These are phyloP conservation scores for Hipparchia sbordonii DNA, from an alignment of 2,888 invertebrate species.

Conservation along the genomic window DNA sequence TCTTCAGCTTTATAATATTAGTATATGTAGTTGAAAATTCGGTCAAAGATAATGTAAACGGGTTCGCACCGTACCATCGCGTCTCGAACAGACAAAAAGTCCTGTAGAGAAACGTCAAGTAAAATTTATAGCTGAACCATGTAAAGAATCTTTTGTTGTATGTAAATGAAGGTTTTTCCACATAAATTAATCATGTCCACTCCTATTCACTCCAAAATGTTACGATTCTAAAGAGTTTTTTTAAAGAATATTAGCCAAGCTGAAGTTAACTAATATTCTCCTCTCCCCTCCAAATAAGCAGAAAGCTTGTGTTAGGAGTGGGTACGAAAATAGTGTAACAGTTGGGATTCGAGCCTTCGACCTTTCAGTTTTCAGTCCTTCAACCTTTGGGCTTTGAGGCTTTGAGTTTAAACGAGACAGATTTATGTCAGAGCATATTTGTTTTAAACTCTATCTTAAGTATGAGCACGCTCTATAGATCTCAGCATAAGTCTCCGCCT, in stretches of 20 bases:
- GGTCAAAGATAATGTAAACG: constrained; percentile 35
- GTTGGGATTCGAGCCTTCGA: too few species aligned
- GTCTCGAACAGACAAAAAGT: constrained; percentile 68
- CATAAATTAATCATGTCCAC: constrained; percentile 27
- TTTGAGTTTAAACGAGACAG: too few species aligned
- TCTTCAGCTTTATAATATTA: too few species aligned
- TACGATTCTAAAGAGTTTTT: not conserved
- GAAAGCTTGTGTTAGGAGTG: too few species aligned
- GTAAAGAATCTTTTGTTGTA: constrained; percentile 42
- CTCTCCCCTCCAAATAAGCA: too few species aligned
- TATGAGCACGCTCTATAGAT: not conserved
- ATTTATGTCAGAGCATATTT: too few species aligned
- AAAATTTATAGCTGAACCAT: constrained; percentile 57
- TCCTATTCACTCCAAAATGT: constrained; percentile 12
- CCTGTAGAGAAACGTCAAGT: constrained; percentile 52
- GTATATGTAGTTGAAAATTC: constrained; percentile 9
- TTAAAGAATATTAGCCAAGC: too few species aligned
- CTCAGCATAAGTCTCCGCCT: constrained; percentile 36
- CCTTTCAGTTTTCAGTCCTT: too few species aligned
- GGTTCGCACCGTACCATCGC: constrained; percentile 56
- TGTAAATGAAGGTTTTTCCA: constrained; percentile 25
- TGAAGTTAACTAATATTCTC: too few species aligned
- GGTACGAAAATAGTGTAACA: too few species aligned
- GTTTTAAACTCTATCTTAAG: too few species aligned
- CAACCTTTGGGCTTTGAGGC: too few species aligned